Base-by-base conservation (phyloP, 1,140 invertebrate species). In the Hestina assimilis region DNA sequence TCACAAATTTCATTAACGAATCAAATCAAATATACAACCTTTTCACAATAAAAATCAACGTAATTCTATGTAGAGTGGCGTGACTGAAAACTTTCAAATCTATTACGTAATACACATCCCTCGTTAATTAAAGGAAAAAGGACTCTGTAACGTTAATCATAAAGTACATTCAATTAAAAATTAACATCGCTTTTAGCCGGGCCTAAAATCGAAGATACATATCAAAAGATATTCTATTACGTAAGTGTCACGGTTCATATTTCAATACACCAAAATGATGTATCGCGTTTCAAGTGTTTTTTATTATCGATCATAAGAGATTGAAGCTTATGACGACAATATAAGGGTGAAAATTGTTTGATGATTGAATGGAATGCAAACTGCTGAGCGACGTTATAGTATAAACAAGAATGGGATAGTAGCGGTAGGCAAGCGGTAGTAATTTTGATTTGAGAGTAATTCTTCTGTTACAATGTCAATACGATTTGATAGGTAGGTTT, bases 261-360 rank as follows among this genome's bases (percentile, higher is more conserved):
- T 85, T 66, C 65, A 74, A 66, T 68, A 63, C 41, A 42, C 41
- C 38, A 51, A 56, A 24, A 48, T 60, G 40, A 55, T 63, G 66
- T 77, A 76, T 78, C 69, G 66, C 54, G 63, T 78, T 83, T 78
- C 67, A 78, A 79, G 78, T 75, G 78, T 78, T 72, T 65, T 68
- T 63, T 48, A 23, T 53, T 64, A 26, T 64, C 55, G 40, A 57
- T 66, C 51, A 72, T 72, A 75, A 43, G 26, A 78, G 48, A 75
- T 71, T 71, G 48, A 59, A 66, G 71, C 68, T 45, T 75, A 63
- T 65, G 51, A 40, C 28, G 40, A 69, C 59, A 31, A 46, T 24
- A 57, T 72, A 79, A 61, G 59, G 75, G 70, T 61, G 68, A 45
- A 48, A 76, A 65, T 76, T 41, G 56, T 46, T 59, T 56, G 53